Evolutionary conservation across 92 coral and sea anemone genomes (phyloP), one percentile per base, ranked within the genome.

Genomic region (Heteractis magnifica): DNA sequence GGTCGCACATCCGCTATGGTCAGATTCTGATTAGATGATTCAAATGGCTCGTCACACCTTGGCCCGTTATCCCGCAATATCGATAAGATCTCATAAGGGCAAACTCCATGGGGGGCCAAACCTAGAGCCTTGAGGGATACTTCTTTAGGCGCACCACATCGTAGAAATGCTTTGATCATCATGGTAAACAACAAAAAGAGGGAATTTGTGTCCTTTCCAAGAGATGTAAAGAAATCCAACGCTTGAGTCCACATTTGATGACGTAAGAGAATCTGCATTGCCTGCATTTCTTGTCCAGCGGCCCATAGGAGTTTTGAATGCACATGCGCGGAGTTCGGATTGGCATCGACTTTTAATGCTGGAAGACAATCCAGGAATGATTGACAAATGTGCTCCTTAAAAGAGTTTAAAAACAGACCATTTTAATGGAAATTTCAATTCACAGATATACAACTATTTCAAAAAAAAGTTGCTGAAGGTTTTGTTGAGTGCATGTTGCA

Each of bases 361-460:
- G 99, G 98, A 8, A 96, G 94, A 18, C 97, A 92, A 8, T 96
- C 99, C 68, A 92, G 60, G 48, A 92, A 85, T 12, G 95, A 94
- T 77, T 96, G 95, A 15, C 85, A 88, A 48, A 96, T 58, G 78
- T 85, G 89, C 11, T 94, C 96, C 99, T 96, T 59, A 19, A 19
- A 10, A 52, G 4, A 71, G 41, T 20, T 3, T 60, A n/a, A 79
- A 62, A 60, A 59, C 74, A 21, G 19, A 34, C 44, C 44, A 1
- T 34, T 34, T 34, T 34, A 34, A 34, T 34, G 44, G 3, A 34
- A 34, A 34, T 34, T 34, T 1, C 44, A 34, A 34, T 34, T 34
- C 44, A 34, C 44, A 34, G 44, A 34, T 34, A 34, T 34, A 34
- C 44, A 34, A 2, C 44, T 2, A 34, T 34, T 34, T 2, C 44